Evolutionary conservation across 2,797 vertebrate species (phyloP).

Genomic region (Rhinogobio ventralis): DNA sequence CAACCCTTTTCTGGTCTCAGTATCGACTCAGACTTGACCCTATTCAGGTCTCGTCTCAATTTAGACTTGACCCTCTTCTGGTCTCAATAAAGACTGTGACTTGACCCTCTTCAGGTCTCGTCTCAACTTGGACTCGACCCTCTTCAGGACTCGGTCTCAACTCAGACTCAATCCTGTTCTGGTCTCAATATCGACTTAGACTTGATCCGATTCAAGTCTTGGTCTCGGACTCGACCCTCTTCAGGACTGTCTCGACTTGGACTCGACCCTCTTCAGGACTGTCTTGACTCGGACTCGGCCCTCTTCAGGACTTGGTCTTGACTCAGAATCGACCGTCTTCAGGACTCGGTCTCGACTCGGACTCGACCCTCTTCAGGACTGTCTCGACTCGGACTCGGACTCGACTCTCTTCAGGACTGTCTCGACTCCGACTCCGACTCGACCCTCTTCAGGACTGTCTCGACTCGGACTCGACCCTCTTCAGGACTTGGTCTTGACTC

Average conservation of each 20-base stretch:
- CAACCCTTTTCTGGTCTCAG: background rate
- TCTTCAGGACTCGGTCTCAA: background rate
- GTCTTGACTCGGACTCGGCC: no score
- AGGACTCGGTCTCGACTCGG: no score
- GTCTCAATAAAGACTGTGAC: no score
- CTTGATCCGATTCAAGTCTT: no score
- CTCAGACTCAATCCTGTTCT: background rate
- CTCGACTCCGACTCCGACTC: no score
- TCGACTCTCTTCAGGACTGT: no score
- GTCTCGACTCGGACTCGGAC: no score
- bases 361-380: background rate
- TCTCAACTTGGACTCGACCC: background rate
- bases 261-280: background rate
- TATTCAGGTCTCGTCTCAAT: background rate
- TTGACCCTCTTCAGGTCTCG: background rate
- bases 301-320: background rate
- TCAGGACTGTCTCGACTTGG: no score
- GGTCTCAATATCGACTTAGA: background rate
- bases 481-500: background rate
- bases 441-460: no score
- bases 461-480: background rate
- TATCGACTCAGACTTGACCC: accelerated
- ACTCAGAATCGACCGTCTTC: background rate
- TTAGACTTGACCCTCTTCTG: background rate
- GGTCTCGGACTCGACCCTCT: background rate